A percentile compares a stretch with the other conserved stretches of the same genome.
Conservation (phyloP, 2,888 invertebrate genomes). For the Polydrusus cervinus region DNA sequence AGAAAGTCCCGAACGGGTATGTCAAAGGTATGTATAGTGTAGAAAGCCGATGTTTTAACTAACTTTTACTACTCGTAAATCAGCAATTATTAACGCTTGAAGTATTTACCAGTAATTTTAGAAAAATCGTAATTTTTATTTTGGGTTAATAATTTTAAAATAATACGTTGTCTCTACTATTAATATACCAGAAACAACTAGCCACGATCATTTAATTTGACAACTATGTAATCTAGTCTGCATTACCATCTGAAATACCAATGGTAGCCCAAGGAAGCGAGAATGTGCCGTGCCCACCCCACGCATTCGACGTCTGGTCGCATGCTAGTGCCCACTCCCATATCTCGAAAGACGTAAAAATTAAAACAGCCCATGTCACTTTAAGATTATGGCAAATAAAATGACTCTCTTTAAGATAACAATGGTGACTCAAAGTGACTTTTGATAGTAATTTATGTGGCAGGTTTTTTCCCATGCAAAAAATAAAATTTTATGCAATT, state of each 20-base stretch:
- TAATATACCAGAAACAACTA: background rate
- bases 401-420: conserved; percentile 44
- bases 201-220: conserved; percentile 9
- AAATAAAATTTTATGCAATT: no score
- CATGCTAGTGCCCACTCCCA: conserved; percentile 56
- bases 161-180: no score
- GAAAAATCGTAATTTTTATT: no score
- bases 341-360: conserved; percentile 51
- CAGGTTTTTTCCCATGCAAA: background rate
- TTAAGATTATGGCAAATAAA: conserved; percentile 48
- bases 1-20: background rate
- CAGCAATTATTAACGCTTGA: no score
- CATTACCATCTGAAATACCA: conserved; percentile 46
- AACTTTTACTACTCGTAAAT: no score
- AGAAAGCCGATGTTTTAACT: no score
- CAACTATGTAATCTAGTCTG: conserved; percentile 33
- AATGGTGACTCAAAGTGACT: conserved; percentile 18
- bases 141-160: no score
- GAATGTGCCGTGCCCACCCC: conserved; percentile 55
- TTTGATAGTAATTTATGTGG: conserved; percentile 12
- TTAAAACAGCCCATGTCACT: conserved; percentile 46
- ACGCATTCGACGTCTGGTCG: conserved; percentile 56
- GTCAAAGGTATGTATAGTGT: no score
- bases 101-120: no score
- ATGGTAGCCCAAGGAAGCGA: conserved; percentile 59